Evolutionary conservation across 2,888 invertebrate species (phyloP).

Genomic region (Pyrrhosoma nymphula): DNA sequence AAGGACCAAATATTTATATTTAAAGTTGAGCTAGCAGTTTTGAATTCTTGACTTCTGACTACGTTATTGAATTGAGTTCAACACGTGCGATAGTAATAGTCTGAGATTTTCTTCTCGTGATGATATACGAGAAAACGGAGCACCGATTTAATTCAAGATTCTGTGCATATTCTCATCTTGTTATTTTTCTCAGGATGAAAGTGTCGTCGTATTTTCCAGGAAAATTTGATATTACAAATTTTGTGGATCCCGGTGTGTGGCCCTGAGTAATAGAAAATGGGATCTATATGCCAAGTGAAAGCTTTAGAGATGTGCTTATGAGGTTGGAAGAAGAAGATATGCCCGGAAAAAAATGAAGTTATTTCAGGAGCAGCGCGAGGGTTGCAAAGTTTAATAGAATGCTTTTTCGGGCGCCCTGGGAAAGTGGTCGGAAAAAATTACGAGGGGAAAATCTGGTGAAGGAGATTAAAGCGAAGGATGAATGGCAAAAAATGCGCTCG

Average conservation of each 20-base stretch:
- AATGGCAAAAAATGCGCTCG: neutral
- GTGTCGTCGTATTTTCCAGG: neutral
- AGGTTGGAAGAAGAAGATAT: conserved; percentile 12
- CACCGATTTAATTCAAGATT: neutral
- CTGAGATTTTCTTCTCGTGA: no score
- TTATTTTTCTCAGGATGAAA: neutral
- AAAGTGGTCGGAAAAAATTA: neutral
- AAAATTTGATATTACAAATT: conserved; percentile 8
- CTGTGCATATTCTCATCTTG: neutral
- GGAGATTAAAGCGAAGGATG: neutral
- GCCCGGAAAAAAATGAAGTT: neutral
- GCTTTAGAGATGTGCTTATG: conserved; percentile 28
- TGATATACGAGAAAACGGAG: neutral
- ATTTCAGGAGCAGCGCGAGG: neutral
- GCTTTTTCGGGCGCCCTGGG: neutral
- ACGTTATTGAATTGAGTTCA: no score
- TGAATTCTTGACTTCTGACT: no score
- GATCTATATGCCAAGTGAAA: neutral
- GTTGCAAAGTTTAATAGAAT: conserved; percentile 27
- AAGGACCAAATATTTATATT: no score
- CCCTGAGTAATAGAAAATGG: neutral
- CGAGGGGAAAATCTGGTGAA: conserved; percentile 16
- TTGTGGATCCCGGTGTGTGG: neutral
- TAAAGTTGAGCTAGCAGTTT: no score
- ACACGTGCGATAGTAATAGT: no score